These are phyloP conservation scores for Argyrosomus regius DNA, from an alignment of 2,797 vertebrate genomes.

Conservation along the genomic window DNA sequence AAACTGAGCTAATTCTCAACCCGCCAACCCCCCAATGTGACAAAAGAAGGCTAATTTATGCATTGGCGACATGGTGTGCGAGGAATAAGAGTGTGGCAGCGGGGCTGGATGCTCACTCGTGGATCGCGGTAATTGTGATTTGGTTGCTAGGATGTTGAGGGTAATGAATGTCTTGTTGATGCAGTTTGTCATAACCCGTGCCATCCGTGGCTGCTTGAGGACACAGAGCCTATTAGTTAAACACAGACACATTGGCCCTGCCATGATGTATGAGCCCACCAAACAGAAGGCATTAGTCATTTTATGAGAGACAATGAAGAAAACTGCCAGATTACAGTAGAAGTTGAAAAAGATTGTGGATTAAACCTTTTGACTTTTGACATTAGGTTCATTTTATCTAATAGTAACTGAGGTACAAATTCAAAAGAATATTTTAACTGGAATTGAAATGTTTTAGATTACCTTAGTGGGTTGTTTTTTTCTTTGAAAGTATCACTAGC, in stretches of 20 bases:
- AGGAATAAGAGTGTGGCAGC: slow-evolving; percentile 58
- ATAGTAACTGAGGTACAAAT: not conserved
- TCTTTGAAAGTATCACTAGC: slow-evolving; percentile 2
- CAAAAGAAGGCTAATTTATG: slow-evolving; percentile 81
- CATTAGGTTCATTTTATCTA: not conserved
- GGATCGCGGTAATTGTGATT: slow-evolving; percentile 77
- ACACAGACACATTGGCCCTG: slow-evolving; percentile 59
- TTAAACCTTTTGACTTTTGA: slow-evolving; percentile 45
- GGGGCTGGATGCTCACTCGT: slow-evolving; percentile 69
- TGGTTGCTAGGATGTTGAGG: slow-evolving; percentile 76
- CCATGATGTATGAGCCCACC: slow-evolving; percentile 69
- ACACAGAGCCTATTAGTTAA: slow-evolving; percentile 78
- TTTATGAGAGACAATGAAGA: slow-evolving; percentile 58
- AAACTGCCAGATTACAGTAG: slow-evolving; percentile 35
- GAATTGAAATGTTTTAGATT: slow-evolving; percentile 19
- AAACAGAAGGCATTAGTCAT: slow-evolving; percentile 61
- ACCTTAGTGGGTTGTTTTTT: slow-evolving; percentile 15
- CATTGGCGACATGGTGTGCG: slow-evolving; percentile 56
- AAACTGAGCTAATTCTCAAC: slow-evolving; percentile 69
- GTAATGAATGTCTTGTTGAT: slow-evolving; percentile 84
- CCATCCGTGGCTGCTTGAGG: slow-evolving; percentile 69
- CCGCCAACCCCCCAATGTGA: slow-evolving; percentile 65
- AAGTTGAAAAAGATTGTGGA: slow-evolving; percentile 37
- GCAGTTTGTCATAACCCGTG: slow-evolving; percentile 83
- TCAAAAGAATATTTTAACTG: slow-evolving; percentile 16